These are phyloP conservation scores for Neoitamus cyanurus DNA, from an alignment of 2,888 invertebrate genomes.

Conservation along the genomic window DNA sequence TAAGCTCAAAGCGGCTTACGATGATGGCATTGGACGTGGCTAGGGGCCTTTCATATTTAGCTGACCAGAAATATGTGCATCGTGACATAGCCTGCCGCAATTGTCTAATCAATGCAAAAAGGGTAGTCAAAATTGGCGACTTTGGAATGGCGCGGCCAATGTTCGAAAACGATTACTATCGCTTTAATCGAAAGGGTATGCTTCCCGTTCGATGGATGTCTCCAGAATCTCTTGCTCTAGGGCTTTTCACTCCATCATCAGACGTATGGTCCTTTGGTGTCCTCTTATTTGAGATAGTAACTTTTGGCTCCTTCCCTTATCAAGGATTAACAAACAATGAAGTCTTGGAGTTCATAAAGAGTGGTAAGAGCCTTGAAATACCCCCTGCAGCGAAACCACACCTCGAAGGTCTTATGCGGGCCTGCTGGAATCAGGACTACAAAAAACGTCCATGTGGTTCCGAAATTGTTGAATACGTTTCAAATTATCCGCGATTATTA, in stretches of 20 bases:
- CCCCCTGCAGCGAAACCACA: conserved; percentile 83
- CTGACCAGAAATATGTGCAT: conserved; percentile 87
- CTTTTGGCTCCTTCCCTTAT: conserved; percentile 91
- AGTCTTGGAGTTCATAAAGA: conserved; percentile 83
- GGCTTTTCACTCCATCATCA: conserved; percentile 85
- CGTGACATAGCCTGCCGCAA: conserved; percentile 86
- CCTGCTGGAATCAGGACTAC: conserved; percentile 82
- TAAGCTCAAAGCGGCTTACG: conserved; percentile 82
- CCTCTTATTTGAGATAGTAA: conserved; percentile 86
- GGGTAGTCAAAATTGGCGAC: conserved; percentile 81
- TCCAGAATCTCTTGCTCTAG: conserved; percentile 84
- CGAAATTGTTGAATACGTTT: conserved; percentile 84
- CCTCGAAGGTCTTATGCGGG: conserved; percentile 82
- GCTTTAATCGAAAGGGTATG: conserved; percentile 88
- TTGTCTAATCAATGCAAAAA: conserved; percentile 80
- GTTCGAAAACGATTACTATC: conserved; percentile 89
- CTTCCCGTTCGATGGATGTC: conserved; percentile 94
- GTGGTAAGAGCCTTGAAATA: conserved; percentile 77
- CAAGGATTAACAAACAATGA: conserved; percentile 87
- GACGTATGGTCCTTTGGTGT: conserved; percentile 94
- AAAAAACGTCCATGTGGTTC: conserved; percentile 79
- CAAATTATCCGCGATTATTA: conserved; percentile 80
- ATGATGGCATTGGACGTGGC: conserved; percentile 90
- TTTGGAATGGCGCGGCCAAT: conserved; percentile 93
- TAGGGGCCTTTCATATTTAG: conserved; percentile 85